phyloP scores from a whole-genome alignment of 2,888 invertebrate genomes.

The Microctonus brassicae region DNA sequence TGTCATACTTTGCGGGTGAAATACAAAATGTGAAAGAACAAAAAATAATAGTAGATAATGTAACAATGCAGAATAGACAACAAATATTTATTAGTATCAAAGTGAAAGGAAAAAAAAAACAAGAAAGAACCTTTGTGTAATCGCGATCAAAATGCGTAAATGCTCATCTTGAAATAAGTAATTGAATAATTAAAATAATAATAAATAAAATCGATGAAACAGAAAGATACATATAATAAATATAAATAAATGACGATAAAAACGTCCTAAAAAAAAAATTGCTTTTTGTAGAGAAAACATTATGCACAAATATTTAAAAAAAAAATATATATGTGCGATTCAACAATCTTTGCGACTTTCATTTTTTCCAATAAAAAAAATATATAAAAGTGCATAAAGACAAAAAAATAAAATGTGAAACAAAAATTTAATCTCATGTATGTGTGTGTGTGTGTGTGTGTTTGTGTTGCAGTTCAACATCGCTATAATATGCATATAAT shows the following conservation, averaged over 20 bases:
- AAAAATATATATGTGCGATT: neutral
- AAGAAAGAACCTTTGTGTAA: neutral
- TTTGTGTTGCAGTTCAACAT: neutral
- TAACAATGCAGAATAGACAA: constrained; percentile 8
- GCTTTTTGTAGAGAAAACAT: neutral
- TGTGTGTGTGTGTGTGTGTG: too few species aligned
- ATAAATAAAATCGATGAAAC: neutral
- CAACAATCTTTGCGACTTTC: neutral
- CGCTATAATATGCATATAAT: neutral
- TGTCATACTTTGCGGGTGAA: constrained; percentile 4
- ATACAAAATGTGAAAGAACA: constrained; percentile 26
- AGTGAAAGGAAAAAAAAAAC: neutral
- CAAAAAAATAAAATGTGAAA: neutral
- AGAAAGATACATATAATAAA: neutral
- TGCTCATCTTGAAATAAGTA: constrained; percentile 24
- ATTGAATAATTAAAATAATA: neutral
- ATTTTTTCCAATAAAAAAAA: neutral
- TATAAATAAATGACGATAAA: neutral
- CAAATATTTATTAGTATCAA: neutral
- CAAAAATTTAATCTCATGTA: neutral
- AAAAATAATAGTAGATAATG: neutral
- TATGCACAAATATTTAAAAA: neutral
- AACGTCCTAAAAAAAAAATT: neutral
- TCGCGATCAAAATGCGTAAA: constrained; percentile 13
- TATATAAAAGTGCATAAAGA: neutral